Evolutionary conservation across 2,797 vertebrate genomes (phyloP).

Genomic region (Coluber constrictor): DNA sequence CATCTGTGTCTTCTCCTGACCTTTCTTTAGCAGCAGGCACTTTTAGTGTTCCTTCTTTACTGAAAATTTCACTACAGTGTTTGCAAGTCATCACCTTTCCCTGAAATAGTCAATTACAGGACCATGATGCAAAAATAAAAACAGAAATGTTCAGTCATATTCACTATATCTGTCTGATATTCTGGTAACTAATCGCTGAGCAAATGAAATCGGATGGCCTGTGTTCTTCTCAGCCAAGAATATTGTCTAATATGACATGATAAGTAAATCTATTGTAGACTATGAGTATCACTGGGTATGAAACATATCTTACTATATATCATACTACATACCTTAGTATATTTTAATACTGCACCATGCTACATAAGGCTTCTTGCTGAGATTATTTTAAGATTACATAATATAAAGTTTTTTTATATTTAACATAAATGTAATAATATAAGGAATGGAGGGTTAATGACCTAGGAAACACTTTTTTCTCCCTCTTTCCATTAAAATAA

Average conservation of each 20-base stretch:
- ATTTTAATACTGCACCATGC: background rate
- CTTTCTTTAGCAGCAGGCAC: slow-evolving; percentile 68
- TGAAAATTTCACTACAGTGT: slow-evolving; percentile 91
- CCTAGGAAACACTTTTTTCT: background rate
- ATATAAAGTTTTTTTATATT: background rate
- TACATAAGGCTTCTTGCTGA: background rate
- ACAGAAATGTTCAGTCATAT: background rate
- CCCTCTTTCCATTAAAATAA: background rate
- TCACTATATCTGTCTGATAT: background rate
- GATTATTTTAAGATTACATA: background rate
- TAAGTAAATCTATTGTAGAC: background rate
- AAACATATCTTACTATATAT: background rate
- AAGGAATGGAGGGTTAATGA: background rate
- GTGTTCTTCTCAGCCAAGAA: background rate
- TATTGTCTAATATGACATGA: background rate
- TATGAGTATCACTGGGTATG: background rate
- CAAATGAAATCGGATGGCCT: background rate
- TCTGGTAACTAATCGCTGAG: background rate
- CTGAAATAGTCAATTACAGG: slow-evolving; percentile 67
- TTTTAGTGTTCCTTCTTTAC: slow-evolving; percentile 84
- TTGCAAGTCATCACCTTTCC: slow-evolving; percentile 92
- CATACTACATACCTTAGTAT: background rate
- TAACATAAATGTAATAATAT: background rate
- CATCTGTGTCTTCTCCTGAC: slow-evolving; percentile 76
- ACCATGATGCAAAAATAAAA: background rate